Evolutionary conservation across 2,797 vertebrate species (phyloP).

Genomic region (Neosilurus mollespiculum): DNA sequence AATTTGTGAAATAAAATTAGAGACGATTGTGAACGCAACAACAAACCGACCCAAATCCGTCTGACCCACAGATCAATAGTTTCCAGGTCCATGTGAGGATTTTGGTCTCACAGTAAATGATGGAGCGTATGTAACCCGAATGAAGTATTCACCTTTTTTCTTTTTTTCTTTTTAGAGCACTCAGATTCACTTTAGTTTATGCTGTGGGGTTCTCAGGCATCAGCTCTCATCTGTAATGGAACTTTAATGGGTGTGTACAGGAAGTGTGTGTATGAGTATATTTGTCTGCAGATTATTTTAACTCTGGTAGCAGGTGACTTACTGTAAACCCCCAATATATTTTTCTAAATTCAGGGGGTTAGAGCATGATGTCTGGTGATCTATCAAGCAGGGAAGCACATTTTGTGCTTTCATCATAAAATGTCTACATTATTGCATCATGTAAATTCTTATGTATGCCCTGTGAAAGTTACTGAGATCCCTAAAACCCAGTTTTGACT

Average conservation of each 20-base stretch:
- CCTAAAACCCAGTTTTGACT: too few relatives aligned
- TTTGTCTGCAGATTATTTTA: not conserved
- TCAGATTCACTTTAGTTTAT: not conserved
- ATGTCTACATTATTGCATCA: too few relatives aligned
- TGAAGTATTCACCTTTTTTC: not conserved
- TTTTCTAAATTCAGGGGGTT: not conserved
- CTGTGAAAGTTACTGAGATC: too few relatives aligned
- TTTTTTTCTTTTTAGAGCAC: not conserved
- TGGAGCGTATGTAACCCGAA: not conserved
- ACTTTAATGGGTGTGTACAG: not conserved
- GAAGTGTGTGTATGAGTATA: not conserved
- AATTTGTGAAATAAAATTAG: not conserved
- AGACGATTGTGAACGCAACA: not conserved
- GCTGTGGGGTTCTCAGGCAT: not conserved
- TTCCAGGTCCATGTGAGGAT: not conserved
- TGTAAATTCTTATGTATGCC: too few relatives aligned
- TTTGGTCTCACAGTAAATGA: not conserved
- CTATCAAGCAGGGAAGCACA: too few relatives aligned
- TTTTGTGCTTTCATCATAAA: too few relatives aligned
- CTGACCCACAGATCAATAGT: not conserved
- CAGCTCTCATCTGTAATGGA: not conserved
- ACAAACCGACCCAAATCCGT: too few relatives aligned
- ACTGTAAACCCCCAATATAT: not conserved
- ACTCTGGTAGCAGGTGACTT: not conserved
- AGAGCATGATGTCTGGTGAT: too few relatives aligned